Conservation (phyloP, 2,888 invertebrate genomes). For the Metacarcinus magister region DNA sequence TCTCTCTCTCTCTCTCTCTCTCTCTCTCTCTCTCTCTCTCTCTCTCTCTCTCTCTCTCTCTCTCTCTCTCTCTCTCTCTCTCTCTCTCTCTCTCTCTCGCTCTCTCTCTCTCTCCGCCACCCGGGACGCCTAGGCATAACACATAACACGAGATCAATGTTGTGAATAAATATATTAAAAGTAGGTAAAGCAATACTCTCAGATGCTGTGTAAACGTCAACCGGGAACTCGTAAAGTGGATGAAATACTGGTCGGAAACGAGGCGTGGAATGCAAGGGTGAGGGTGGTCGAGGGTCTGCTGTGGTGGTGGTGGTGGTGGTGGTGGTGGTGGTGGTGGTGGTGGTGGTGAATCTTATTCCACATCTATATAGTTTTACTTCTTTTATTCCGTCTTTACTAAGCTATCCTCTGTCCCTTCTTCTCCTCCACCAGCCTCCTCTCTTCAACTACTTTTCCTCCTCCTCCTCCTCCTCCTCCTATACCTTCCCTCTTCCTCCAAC, state of each 20-base stretch:
- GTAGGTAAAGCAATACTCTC: not conserved
- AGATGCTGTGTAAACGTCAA: not conserved
- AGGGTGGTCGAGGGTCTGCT: not conserved
- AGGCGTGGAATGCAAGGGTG: not conserved
- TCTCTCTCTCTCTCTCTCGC: not conserved
- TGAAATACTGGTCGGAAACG: constrained; percentile 2
- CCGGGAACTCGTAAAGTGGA: not conserved
- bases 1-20: too few species aligned
- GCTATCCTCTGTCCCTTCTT: too few species aligned
- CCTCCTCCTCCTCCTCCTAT: not conserved
- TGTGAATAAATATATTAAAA: not conserved
- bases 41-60: too few species aligned
- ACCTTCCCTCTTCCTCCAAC: too few species aligned
- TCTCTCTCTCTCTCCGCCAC: not conserved
- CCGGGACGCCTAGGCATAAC: not conserved
- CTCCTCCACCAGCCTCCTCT: too few species aligned
- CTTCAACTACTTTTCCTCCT: not conserved
- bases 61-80: not conserved
- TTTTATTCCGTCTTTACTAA: too few species aligned
- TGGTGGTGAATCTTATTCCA: not conserved
- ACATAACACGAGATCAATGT: not conserved
- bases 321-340: not conserved
- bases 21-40: too few species aligned
- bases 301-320: not conserved
- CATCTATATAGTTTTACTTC: too few species aligned